phyloP scores from a whole-genome alignment of 2,113 vertebrate species.

The Bubo scandiacus region DNA sequence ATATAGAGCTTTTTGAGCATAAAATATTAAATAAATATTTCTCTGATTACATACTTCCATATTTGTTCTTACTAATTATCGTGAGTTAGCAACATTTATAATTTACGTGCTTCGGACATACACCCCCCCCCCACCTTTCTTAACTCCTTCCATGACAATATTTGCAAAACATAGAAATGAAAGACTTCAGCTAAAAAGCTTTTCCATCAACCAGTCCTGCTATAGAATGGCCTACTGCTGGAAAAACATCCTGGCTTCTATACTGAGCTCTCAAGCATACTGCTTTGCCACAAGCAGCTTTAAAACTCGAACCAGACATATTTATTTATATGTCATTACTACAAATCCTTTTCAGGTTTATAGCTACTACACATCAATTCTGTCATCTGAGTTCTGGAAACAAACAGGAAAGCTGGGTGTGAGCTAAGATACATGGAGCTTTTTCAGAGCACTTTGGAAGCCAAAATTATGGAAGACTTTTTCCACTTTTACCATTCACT shows the following conservation, averaged over 20 bases:
- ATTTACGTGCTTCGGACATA: neutral
- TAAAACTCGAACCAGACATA: neutral
- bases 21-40: neutral
- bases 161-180: neutral
- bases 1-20: neutral
- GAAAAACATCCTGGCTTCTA: neutral
- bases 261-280: neutral
- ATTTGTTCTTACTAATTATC: neutral
- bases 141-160: neutral
- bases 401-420: neutral
- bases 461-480: slow-evolving; percentile 37
- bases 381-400: neutral
- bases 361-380: neutral
- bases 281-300: neutral
- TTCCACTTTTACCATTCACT: slow-evolving; percentile 46
- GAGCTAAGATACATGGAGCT: neutral
- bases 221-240: neutral
- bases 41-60: neutral
- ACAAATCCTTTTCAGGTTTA: neutral
- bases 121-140: neutral
- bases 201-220: neutral
- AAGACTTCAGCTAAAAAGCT: neutral
- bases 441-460: slow-evolving; percentile 4
- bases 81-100: neutral
- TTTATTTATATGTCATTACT: neutral